Evolutionary conservation across 2,797 vertebrate species (phyloP), one percentile per base, ranked within the genome.

Genomic region (Pseudochirops corinnae): DNA sequence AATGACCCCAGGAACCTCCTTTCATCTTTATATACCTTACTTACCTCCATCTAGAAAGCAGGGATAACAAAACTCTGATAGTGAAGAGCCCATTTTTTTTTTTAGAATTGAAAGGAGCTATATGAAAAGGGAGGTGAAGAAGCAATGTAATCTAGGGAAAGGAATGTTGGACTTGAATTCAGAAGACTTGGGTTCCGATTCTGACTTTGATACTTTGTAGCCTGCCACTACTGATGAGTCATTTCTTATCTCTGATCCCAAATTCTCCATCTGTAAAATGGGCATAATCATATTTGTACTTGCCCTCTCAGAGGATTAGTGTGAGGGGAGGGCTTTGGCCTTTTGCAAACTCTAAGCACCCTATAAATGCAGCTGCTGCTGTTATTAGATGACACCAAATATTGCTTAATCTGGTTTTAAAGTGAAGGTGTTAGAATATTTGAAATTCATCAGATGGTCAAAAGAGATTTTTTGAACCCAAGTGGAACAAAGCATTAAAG

Each of bases 1-100:
- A 94, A 91, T 92, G 16, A 62, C 31, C n/a, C 90, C 26, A 55
- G 74, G 39, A 87, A n/a, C 31, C 31, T 55, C 90, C 33, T 57
- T 90, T 29, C 52, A 18, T 93, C 90, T 92, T 58, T 13, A 18
- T 55, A 52, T 55, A 29, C 52, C 91, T 97, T 33, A 16, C 24
- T 95, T 90, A 95, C 31, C 11, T 7, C 46, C n/a, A 5, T 57
- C 46, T 33, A 91, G 67, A 95, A 95, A 92, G 33, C 56, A 26
- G 74, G 46, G 28, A 39, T 2, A 57, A 56, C 92, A 92, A 94
- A 60, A 56, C 33, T 18, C 46, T 52, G 74, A 39, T 39, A 11
- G 10, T 18, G 60, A 57, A 52, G 56, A 39, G 0, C 52, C 16
- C 29, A 29, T n/a, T 31, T 31, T 39, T 31, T 31, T 33, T 7